Base-by-base conservation (phyloP, 2,888 invertebrate species). In the Calliopum simillimum region DNA sequence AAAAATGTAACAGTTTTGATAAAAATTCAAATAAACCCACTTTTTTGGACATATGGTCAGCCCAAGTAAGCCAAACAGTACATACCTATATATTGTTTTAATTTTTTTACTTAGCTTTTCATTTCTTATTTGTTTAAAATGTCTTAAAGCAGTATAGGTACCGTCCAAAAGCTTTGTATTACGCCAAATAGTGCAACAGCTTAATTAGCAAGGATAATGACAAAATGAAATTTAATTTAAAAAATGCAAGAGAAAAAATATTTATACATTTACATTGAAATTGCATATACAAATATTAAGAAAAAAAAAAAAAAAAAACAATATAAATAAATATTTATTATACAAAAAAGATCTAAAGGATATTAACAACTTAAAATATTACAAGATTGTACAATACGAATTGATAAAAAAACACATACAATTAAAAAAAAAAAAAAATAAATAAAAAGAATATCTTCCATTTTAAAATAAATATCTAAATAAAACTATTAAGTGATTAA, bases 151-250 rank as follows among this genome's bases (percentile, higher is more conserved):
- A 74, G 71, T 75, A 79, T 75, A 81, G 81, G 80, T 84, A 82
- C 84, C 84, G 84, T 84, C 84, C 84, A 84, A 79, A 79, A 80
- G 84, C 82, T 84, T 84, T 84, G 80, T 69, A 66, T 56, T 70
- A 68, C 53, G 62, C 63, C 66, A 66, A 58, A 25, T 59, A 16
- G 46, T 47, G 58, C 58, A 59, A 58, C 49, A 11, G 49, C 49
- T 67, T 67, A 46, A 23, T 23, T 46, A 46, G 46, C 43, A 41
- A 46, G 47, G 43, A 59, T 49, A 58, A 25, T 56, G 47, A 67
- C 13, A 67, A 11, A 67, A 71, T 67, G 51, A 66, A 69, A 56
- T n/a, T 25, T 12, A 67, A 58, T 66, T 63, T 68, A 65, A 65
- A 71, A 62, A 62, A 68, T 67, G 49, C 66, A 66, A 73, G 68